Evolutionary conservation across 2,797 vertebrate species (phyloP).

Genomic region (Xyrichtys novacula): DNA sequence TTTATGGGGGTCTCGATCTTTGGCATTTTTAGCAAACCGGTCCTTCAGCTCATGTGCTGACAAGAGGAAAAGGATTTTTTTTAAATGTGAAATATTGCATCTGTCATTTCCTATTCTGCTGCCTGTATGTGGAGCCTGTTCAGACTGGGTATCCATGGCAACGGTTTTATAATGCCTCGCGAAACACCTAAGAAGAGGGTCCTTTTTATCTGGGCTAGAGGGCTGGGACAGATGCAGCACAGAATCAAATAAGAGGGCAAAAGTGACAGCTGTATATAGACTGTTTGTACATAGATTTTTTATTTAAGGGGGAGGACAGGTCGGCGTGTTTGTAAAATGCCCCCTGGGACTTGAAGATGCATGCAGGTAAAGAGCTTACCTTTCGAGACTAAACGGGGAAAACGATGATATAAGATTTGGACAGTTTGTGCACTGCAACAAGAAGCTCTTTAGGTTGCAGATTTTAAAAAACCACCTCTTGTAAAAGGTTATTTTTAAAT

Average conservation of each 20-base stretch:
- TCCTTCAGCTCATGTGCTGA: conserved; percentile 33
- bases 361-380: conserved; percentile 32
- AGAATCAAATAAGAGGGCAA: conserved; percentile 63
- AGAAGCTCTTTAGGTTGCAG: conserved; percentile 14
- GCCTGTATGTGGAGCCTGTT: conserved; percentile 76
- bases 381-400: conserved; percentile 29
- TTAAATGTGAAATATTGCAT: conserved; percentile 76
- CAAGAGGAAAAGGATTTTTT: conserved; percentile 15
- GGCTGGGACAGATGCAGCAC: conserved; percentile 56
- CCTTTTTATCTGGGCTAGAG: conserved; percentile 76
- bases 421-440: conserved; percentile 7
- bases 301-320: conserved; percentile 9
- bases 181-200: conserved; percentile 83
- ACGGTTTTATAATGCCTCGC: conserved; percentile 84
- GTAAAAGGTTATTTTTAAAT: background rate
- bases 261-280: conserved; percentile 55
- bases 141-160: conserved; percentile 84
- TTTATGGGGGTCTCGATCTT: conserved; percentile 57
- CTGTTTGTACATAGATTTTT: conserved; percentile 14
- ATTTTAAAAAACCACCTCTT: conserved; percentile 16
- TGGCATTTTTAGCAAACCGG: conserved; percentile 50
- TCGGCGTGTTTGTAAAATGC: background rate
- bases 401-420: conserved; percentile 33
- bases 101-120: conserved; percentile 80
- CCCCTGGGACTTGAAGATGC: no score